Base-by-base conservation (phyloP, 2,113 vertebrate genomes). In the Suricata suricatta region DNA sequence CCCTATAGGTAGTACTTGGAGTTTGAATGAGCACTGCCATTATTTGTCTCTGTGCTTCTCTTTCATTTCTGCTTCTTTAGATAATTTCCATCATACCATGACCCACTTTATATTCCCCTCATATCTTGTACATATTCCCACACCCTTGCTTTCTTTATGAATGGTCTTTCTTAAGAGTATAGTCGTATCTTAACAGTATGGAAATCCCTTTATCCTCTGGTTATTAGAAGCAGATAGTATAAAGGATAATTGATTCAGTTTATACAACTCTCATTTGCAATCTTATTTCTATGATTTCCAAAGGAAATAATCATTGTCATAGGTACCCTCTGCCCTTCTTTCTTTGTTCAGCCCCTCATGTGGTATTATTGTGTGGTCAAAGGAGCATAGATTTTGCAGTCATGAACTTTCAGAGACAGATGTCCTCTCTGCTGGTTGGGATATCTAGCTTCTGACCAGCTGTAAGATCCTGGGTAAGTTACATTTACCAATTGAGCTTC, bases 151-250 rank as follows among this genome's bases (percentile, higher is more conserved):
- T 88, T 96, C 33, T 33, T 93, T 92, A 88, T 44, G 60, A 90
- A 77, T 92, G 54, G 33, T 68, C 17, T 96, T 82, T 84, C 85
- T 77, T 76, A 66, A 76, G 50, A 35, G 44, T 47, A 50, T 9
- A 90, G 44, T 85, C 29, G 27, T 69, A 63, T 93, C 74, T 88
- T 86, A 84, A 84, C 52, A 79, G 63, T 81, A 88, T 23, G 41
- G 15, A 47, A 95, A 93, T 31, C 13, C 66, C 81, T 50, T 27
- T 93, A 68, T 68, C 50, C n/a, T 81, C 71, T 72, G 77, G n/a
- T 85, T 88, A 60, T 93, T 63, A 96, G 60, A 88, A 96, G 41
- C 41, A 94, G 81, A 96, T 93, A 87, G 33, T 90, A 52, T 80
- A 84, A 92, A 93, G 41, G 83, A 68, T 92, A 82, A 60, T 84